Evolutionary conservation across 53 echinoderm and acorn worm species (phyloP).

Genomic region (Holothuria scabra): DNA sequence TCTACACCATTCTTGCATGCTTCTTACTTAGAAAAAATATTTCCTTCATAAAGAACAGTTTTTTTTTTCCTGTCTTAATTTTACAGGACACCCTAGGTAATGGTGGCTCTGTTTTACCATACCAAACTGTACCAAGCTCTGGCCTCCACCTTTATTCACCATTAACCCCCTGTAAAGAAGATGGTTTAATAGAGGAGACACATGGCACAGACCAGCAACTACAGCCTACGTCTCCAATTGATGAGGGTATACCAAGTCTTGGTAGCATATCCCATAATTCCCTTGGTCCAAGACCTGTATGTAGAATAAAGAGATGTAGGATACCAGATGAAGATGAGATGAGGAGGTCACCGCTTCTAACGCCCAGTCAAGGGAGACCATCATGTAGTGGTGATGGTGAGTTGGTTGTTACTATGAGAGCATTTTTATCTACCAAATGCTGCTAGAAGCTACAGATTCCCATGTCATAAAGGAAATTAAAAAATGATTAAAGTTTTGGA

Average conservation of each 20-base stretch:
- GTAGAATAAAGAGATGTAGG: conserved; percentile 60
- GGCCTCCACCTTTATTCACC: conserved; percentile 19
- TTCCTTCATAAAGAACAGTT: no score
- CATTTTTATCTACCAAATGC: no score
- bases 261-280: conserved; percentile 54
- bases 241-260: conserved; percentile 64
- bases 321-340: conserved; percentile 37
- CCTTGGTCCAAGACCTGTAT: conserved; percentile 63
- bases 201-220: conserved; percentile 58
- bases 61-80: neutral
- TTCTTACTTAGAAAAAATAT: no score
- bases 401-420: neutral
- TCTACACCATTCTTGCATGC: no score
- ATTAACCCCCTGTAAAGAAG: conserved; percentile 50
- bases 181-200: conserved; percentile 32
- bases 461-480: no score
- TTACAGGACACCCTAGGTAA: conserved; percentile 32
- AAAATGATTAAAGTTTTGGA: no score
- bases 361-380: conserved; percentile 44
- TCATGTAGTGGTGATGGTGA: conserved; percentile 54
- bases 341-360: conserved; percentile 20
- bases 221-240: neutral
- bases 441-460: no score
- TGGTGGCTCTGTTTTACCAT: conserved; percentile 65
- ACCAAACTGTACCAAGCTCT: conserved; percentile 42